phyloP scores from a whole-genome alignment of 30 jellyfish, hydroid and myxozoan genomes.

The Cassiopea andromeda region DNA sequence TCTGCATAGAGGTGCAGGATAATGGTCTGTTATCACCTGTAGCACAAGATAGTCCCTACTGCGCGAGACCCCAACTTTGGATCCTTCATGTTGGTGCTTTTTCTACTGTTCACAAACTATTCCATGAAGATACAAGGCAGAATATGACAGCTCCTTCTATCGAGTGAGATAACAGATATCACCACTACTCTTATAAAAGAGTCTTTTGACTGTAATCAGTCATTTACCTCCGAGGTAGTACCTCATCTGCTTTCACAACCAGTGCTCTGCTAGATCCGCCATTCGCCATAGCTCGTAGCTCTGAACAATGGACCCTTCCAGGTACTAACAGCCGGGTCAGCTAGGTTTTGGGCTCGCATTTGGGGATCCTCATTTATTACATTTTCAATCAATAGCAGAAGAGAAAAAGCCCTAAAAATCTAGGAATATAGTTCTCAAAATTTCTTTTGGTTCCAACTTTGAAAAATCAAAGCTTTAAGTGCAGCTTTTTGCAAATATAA shows the following conservation, averaged over 20 bases:
- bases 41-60: neutral
- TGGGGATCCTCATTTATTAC: too few relatives aligned
- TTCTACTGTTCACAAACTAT: neutral
- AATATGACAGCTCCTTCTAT: constrained; percentile 6
- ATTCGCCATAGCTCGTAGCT: constrained; percentile 21
- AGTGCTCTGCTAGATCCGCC: constrained; percentile 9
- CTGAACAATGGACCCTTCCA: constrained; percentile 26
- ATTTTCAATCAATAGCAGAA: too few relatives aligned
- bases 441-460: too few relatives aligned
- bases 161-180: neutral
- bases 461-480: too few relatives aligned
- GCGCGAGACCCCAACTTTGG: neutral
- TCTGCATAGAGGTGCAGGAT: neutral
- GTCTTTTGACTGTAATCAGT: neutral
- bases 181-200: neutral
- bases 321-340: constrained; percentile 37
- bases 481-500: too few relatives aligned
- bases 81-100: neutral
- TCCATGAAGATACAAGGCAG: constrained; percentile 1
- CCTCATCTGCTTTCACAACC: constrained; percentile 21
- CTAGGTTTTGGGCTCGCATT: constrained; percentile 14
- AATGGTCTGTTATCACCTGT: constrained; percentile 22
- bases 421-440: too few relatives aligned
- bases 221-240: neutral
- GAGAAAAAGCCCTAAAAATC: too few relatives aligned